phyloP scores from a whole-genome alignment of 2,797 vertebrate species.

The Acipenser ruthenus region DNA sequence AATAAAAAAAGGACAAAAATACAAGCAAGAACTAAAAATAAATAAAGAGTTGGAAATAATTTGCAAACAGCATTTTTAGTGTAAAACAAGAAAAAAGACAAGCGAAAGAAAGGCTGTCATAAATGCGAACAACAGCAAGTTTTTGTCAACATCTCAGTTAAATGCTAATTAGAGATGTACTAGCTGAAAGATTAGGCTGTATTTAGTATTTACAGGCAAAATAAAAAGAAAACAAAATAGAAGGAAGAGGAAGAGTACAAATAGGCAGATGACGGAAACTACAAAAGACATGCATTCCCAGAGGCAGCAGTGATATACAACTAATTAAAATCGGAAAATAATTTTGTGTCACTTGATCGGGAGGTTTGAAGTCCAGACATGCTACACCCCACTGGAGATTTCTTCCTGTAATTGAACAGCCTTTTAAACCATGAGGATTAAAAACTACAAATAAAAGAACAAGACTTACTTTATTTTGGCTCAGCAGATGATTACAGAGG shows the following conservation, averaged over 20 bases:
- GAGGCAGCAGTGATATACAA: not conserved
- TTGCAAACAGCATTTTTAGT: too few species aligned
- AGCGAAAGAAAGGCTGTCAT: too few species aligned
- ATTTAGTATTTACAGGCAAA: not conserved
- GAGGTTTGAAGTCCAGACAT: not conserved
- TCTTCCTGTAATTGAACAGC: not conserved
- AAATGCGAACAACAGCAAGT: too few species aligned
- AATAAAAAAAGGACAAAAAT: too few species aligned
- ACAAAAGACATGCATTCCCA: not conserved
- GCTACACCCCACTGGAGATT: not conserved
- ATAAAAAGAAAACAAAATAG: not conserved
- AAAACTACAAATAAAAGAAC: not conserved
- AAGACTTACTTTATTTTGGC: not conserved
- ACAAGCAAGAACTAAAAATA: too few species aligned
- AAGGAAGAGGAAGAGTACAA: not conserved
- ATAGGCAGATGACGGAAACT: not conserved
- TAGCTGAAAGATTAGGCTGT: not conserved
- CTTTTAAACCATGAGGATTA: not conserved
- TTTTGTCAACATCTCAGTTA: not conserved
- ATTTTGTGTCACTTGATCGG: not conserved
- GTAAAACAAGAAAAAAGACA: too few species aligned
- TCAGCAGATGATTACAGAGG: too few species aligned
- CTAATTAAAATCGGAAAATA: not conserved
- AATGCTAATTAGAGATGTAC: not conserved
- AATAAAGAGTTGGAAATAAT: too few species aligned